A percentile compares a stretch with the other conserved stretches of the same genome.
Evolutionary conservation across 2,888 invertebrate genomes (phyloP).

Genomic region (Lingula anatina): DNA sequence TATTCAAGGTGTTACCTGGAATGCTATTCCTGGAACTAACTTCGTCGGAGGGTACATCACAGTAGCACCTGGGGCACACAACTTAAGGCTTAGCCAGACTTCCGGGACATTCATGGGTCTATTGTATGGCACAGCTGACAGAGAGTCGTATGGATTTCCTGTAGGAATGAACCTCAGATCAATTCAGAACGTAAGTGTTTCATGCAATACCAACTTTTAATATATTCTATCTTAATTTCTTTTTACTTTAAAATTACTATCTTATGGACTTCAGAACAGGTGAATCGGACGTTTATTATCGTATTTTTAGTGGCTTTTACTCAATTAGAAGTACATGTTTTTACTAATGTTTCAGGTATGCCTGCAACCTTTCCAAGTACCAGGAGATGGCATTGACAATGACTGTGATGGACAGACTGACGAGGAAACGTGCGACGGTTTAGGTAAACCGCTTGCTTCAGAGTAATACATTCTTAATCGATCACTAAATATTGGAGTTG

Average conservation of each 20-base stretch:
- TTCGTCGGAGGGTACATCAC: background rate
- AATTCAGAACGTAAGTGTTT: background rate
- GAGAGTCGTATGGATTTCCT: slow-evolving; percentile 14
- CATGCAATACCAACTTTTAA: too few relatives aligned
- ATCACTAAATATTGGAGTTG: too few relatives aligned
- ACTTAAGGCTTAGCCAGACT: slow-evolving; percentile 4
- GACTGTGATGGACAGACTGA: slow-evolving; percentile 18
- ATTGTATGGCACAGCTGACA: slow-evolving; percentile 13
- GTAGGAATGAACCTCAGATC: background rate
- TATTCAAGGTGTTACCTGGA: background rate
- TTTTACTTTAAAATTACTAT: too few relatives aligned
- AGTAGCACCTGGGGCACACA: slow-evolving; percentile 5
- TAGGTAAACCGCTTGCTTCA: too few relatives aligned
- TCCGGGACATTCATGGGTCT: slow-evolving; percentile 11
- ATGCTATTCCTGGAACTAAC: background rate
- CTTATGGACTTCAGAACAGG: too few relatives aligned
- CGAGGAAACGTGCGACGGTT: slow-evolving; percentile 9
- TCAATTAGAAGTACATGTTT: too few relatives aligned
- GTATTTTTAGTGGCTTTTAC: too few relatives aligned
- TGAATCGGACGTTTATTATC: too few relatives aligned
- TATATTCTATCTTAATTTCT: too few relatives aligned
- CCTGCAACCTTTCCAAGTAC: background rate
- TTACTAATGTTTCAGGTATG: too few relatives aligned
- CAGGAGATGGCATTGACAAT: slow-evolving; percentile 15
- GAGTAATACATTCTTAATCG: too few relatives aligned